A percentile compares a stretch with the other conserved stretches of the same genome.
phyloP scores from a whole-genome alignment of 2,113 vertebrate genomes.

The Cyanoramphus novaezelandiae region DNA sequence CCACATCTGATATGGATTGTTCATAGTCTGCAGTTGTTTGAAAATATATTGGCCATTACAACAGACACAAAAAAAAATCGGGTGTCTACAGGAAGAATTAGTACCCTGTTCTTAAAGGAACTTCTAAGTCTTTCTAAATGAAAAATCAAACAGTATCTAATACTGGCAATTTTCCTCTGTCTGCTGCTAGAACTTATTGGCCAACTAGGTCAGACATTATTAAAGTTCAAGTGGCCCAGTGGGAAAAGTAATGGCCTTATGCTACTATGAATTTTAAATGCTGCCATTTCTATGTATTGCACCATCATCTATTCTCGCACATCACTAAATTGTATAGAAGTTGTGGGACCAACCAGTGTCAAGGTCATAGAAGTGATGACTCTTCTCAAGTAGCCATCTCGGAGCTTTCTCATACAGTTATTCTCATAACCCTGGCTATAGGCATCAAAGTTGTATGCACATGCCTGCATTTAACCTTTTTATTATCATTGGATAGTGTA shows the following conservation, averaged over 20 bases:
- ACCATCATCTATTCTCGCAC: conserved; percentile 74
- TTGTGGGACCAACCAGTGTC: conserved; percentile 71
- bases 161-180: conserved; percentile 75
- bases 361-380: conserved; percentile 68
- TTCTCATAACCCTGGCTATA: conserved; percentile 13
- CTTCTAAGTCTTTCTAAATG: conserved; percentile 73
- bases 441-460: background rate
- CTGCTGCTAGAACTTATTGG: conserved; percentile 76
- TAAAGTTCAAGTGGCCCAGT: conserved; percentile 76
- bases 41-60: conserved; percentile 13
- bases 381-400: conserved; percentile 57
- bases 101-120: conserved; percentile 69
- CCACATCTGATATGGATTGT: background rate
- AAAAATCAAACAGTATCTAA: conserved; percentile 74
- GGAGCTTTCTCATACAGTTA: conserved; percentile 38
- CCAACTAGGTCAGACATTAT: conserved; percentile 79
- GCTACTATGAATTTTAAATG: conserved; percentile 81
- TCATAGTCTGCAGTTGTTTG: background rate
- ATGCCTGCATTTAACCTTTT: conserved; percentile 3
- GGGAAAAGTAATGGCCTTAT: conserved; percentile 77
- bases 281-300: conserved; percentile 74
- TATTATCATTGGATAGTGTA: background rate
- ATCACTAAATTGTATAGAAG: conserved; percentile 69
- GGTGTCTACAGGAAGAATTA: conserved; percentile 53
- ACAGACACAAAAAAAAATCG: conserved; percentile 54